Percentiles rank a stretch among this genome's conserved stretches.
phyloP scores from a whole-genome alignment of 2,113 vertebrate genomes.

The Triplophysa siluroides region DNA sequence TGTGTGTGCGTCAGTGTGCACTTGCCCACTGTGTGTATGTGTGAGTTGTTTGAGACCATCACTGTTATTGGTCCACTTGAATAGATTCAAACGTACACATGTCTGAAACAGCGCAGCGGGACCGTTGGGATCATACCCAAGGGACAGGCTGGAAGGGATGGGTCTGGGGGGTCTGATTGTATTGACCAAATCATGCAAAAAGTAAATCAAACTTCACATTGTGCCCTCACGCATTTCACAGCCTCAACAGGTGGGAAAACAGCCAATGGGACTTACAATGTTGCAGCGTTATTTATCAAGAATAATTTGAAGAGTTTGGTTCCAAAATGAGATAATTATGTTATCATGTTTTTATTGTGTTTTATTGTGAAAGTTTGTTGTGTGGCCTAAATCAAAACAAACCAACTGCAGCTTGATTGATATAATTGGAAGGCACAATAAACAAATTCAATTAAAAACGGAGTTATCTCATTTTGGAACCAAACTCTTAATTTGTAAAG shows the following conservation, averaged over 20 bases:
- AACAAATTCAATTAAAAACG: no score
- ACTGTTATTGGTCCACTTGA: slow-evolving; percentile 65
- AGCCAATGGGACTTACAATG: background rate
- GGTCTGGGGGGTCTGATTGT: background rate
- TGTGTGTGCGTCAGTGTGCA: background rate
- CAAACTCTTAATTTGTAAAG: no score
- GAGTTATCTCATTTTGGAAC: no score
- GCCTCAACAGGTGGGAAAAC: background rate
- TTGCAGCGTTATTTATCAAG: background rate
- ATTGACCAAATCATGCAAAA: background rate
- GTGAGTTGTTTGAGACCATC: slow-evolving; percentile 14
- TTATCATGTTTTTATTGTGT: no score
- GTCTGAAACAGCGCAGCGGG: slow-evolving; percentile 57
- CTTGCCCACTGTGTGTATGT: background rate
- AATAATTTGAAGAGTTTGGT: no score
- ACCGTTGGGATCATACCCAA: slow-evolving; percentile 55
- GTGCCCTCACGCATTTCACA: background rate
- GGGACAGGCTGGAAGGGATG: slow-evolving; percentile 28
- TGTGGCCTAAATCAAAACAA: no score
- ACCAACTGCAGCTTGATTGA: no score
- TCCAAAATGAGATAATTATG: no score
- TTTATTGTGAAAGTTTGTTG: no score
- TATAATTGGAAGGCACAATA: no score
- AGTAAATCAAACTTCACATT: background rate
- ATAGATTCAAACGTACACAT: slow-evolving; percentile 59